phyloP scores from a whole-genome alignment of 2,797 vertebrate species.

The Anguilla megastoma region DNA sequence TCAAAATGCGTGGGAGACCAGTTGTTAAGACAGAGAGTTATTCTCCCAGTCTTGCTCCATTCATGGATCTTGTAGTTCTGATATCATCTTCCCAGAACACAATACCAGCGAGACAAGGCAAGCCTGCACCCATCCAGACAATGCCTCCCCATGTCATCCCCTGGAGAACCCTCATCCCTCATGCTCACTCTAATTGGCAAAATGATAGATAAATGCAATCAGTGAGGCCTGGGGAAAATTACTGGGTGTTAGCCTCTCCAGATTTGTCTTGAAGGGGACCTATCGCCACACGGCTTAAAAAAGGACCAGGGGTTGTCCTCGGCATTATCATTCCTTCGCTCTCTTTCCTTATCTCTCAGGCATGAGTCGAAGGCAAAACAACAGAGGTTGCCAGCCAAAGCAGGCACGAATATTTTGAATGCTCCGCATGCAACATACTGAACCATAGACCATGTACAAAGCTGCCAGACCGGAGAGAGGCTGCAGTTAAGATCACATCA shows the following conservation, averaged over 20 bases:
- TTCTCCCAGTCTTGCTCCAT: background rate
- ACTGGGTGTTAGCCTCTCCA: slow-evolving; percentile 12
- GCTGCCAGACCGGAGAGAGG: background rate
- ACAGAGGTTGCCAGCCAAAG: slow-evolving; percentile 15
- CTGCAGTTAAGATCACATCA: background rate
- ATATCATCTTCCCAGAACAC: background rate
- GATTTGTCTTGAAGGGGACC: background rate
- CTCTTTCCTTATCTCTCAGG: slow-evolving; percentile 15
- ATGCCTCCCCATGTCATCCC: background rate
- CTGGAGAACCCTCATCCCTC: background rate
- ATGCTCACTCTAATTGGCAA: slow-evolving; percentile 23
- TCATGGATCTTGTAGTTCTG: background rate
- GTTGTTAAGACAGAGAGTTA: background rate
- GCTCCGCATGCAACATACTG: background rate
- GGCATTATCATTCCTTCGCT: background rate
- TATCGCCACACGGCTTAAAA: background rate
- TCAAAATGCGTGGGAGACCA: background rate
- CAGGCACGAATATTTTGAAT: slow-evolving; percentile 15
- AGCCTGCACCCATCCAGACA: background rate
- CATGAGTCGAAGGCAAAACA: slow-evolving; percentile 21
- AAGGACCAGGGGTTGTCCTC: background rate
- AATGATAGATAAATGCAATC: background rate
- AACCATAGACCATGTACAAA: background rate
- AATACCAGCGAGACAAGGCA: background rate
- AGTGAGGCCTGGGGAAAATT: background rate